Base-by-base conservation (phyloP, 2,113 vertebrate species). In the Edolisoma coerulescens region DNA sequence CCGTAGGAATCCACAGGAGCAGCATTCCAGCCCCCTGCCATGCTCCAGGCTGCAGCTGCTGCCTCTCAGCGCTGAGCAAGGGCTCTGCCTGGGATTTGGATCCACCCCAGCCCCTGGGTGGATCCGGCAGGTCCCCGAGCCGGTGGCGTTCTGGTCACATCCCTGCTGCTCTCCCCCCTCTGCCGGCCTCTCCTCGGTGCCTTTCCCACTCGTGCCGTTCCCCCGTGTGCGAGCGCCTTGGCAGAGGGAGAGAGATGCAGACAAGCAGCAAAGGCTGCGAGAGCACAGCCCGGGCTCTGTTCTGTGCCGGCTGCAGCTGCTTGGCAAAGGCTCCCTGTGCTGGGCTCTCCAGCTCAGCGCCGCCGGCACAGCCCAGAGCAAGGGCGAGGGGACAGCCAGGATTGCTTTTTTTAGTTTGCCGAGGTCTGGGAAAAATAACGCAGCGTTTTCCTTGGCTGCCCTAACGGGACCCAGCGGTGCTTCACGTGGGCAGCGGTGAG, bases 1-100 rank as follows among this genome's bases (percentile, higher is more conserved):
- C 4, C 1, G 0, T 1, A 3, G 1, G 9, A 9, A 33, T 9
- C 37, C 8, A 3, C 42, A 5, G 22, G 33, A 42, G 77, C 59
- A 56, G 21, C 13, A 2, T 68, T 23, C 65, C 73, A 32, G 39
- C 47, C 24, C 32, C 39, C 10, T 45, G 35, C n/a, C 0, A 0
- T 5, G 35, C 28, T 52, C 6, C 2, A 1, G 50, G 50, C 47
- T 81, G 84, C 4, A 5, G 5, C 33, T 27, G 74, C 41, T 13
- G 26, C 65, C 21, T 24, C 9, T 1, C 15, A 8, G 41, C 5
- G 0, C 13, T 7, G 14, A 47, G 13, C 49, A 6, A 23, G 14
- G 50, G 56, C 22, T 85, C 65, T 7, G n/a, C 1, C 9, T 23
- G 49, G 27, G 10, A 0, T 53, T 2, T 44, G 70, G 19, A 80